phyloP scores from a whole-genome alignment of 2,113 vertebrate genomes.

The Ameiurus melas region DNA sequence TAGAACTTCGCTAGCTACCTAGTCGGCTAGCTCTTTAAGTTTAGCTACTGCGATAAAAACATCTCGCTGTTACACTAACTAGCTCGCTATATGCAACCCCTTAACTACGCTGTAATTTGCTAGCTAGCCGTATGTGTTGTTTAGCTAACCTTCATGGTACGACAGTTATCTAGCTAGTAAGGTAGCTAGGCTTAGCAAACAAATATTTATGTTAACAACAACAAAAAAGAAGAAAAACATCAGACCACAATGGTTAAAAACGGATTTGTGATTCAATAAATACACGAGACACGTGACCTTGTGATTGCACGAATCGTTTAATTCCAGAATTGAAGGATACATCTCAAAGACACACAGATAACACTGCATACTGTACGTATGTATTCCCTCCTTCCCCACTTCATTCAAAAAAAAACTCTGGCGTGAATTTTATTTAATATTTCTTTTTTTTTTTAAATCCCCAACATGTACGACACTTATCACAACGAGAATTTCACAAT shows the following conservation, averaged over 20 bases:
- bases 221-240: too few relatives aligned
- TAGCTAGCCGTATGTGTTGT: neutral
- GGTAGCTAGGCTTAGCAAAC: neutral
- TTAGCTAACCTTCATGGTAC: too few relatives aligned
- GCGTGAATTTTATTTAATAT: slow-evolving; percentile 42
- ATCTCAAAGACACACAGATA: slow-evolving; percentile 60
- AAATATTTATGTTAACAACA: neutral
- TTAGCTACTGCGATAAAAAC: neutral
- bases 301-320: slow-evolving; percentile 71
- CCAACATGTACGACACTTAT: slow-evolving; percentile 29
- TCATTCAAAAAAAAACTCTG: slow-evolving; percentile 60
- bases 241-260: too few relatives aligned
- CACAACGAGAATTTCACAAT: slow-evolving; percentile 44
- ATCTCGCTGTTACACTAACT: too few relatives aligned
- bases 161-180: neutral
- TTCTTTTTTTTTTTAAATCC: slow-evolving; percentile 32
- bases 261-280: neutral
- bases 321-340: slow-evolving; percentile 65
- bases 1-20: neutral
- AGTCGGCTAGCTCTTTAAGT: neutral
- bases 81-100: too few relatives aligned
- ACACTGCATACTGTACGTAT: slow-evolving; percentile 28
- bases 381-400: slow-evolving; percentile 31
- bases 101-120: too few relatives aligned
- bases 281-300: neutral